Evolutionary conservation across 2,888 invertebrate genomes (phyloP), one percentile per base, ranked within the genome.

Genomic region (Meghimatium bilineatum): DNA sequence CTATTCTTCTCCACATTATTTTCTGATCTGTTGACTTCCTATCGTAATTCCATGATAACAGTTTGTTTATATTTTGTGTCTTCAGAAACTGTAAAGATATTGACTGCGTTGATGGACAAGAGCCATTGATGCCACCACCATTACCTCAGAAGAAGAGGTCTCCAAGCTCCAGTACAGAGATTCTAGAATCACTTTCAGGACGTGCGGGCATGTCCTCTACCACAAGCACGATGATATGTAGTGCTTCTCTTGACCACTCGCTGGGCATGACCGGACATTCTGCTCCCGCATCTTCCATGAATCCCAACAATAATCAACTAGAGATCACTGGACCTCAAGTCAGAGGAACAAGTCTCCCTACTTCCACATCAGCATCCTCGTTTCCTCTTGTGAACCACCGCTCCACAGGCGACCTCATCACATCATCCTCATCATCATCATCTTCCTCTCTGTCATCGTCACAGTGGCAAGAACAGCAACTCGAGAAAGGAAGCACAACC

Each of bases 101-200:
- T 34, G 66, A 78, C 44, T 60, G 77, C 38, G 17, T 63, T 63
- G 77, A 72, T 72, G 80, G 72, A 32, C 75, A 76, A 3, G 86
- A 85, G 20, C 86, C 86, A 8, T 80, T 83, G 75, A 75, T 79
- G 17, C 91, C 91, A 17, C 91, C 91, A 17, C 90, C 90, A 14
- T 83, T 90, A n/a, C 90, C 90, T 0, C 87, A 88, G 75, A 90
- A 90, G 78, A 87, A 89, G 34, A 86, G 89, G 71, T 91, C 90
- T 26, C 88, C 90, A 71, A 87, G 86, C 29, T 88, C 87, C 63
- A 87, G 86, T 32, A 88, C 87, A 29, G 85, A 86, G 80, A 88
- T 88, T 80, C 82, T 89, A 12, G 89, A 90, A 63, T 87, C 89
- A 78, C 85, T 90, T 14, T 86, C 86, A 20, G 86, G 87, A 76